Conservation (phyloP, 2,888 invertebrate genomes). For the Pediacus dermestoides region DNA sequence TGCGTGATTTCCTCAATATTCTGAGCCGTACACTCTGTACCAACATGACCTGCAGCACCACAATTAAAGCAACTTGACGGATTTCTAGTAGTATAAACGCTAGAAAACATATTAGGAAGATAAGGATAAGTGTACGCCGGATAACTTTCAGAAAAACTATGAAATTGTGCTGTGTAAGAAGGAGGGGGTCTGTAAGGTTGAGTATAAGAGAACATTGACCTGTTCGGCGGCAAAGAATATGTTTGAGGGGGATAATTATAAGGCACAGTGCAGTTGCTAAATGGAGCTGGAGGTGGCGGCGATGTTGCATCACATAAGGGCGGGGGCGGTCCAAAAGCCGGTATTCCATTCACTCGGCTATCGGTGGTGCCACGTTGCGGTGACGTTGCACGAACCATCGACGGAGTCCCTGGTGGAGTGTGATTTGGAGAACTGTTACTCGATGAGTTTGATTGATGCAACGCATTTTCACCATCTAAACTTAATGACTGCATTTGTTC, state of each 20-base stretch:
- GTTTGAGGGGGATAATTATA: constrained; percentile 55
- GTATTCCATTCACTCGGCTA: constrained; percentile 38
- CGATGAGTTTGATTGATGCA: constrained; percentile 54
- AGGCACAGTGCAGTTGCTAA: constrained; percentile 51
- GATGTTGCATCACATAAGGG: constrained; percentile 45
- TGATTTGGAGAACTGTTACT: constrained; percentile 58
- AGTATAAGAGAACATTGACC: constrained; percentile 15
- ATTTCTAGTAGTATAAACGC: constrained; percentile 53
- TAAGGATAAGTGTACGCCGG: constrained; percentile 39
- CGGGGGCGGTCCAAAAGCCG: constrained; percentile 36
- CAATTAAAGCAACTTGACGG: constrained; percentile 85
- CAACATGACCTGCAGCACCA: constrained; percentile 78
- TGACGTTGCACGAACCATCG: background rate
- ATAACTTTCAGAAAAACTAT: constrained; percentile 38
- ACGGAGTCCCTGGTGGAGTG: constrained; percentile 54
- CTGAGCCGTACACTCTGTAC: constrained; percentile 83
- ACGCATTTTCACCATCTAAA: constrained; percentile 51
- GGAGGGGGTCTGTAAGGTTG: constrained; percentile 11
- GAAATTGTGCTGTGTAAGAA: constrained; percentile 31
- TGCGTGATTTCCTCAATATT: constrained; percentile 90
- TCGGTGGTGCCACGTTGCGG: no score
- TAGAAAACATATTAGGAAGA: constrained; percentile 46
- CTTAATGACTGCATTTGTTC: constrained; percentile 52
- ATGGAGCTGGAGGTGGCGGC: constrained; percentile 41
- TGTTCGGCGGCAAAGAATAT: constrained; percentile 27